Evolutionary conservation across 2,113 vertebrate genomes (phyloP), one percentile per base, ranked within the genome.

Genomic region (Puma concolor): DNA sequence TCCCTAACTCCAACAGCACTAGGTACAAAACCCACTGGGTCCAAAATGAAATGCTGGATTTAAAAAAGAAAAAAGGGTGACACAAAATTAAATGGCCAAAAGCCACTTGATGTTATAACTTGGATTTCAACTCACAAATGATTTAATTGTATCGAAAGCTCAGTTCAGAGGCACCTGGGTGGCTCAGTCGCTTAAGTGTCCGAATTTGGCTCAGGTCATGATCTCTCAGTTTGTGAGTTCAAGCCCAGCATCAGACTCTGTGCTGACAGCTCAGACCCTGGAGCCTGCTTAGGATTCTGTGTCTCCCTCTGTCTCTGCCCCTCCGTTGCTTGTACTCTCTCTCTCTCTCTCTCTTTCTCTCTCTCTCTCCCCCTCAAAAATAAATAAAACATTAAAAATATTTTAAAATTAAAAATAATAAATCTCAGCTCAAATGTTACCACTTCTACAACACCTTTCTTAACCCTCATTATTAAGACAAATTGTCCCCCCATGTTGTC

Each of bases 111-210:
- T 54, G 27, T 48, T 81, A 36, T 60, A 81, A 67, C 23, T 77
- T 93, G n/a, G 29, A 80, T 31, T 36, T 82, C 36, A 52, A 48
- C 23, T 91, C 29, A 63, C 8, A 50, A 91, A 41, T 90, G 31
- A 90, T 67, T 97, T 96, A 76, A 92, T 89, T 96, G 44, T 29
- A 67, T 52, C 95, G 92, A 94, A 87, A 87, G 36, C 21, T 72
- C 19, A 90, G 16, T 60, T 97, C 52, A 90, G 21, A 8, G 57
- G 21, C 21, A 23, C 21, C 21, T 60, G 57, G 57, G 57, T 6
- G 57, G 21, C 21, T 25, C 57, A 23, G 57, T 60, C 57, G 2
- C 7, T 60, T 25, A 60, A 19, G 57, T 60, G 21, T 60, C 57
- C 21, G 8, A 60, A 7, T 60, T 4, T 60, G 57, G 21, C 57